A percentile compares a stretch with the other conserved stretches of the same genome.
Conservation (phyloP, 1,140 invertebrate genomes). For the Olivierus martensii region DNA sequence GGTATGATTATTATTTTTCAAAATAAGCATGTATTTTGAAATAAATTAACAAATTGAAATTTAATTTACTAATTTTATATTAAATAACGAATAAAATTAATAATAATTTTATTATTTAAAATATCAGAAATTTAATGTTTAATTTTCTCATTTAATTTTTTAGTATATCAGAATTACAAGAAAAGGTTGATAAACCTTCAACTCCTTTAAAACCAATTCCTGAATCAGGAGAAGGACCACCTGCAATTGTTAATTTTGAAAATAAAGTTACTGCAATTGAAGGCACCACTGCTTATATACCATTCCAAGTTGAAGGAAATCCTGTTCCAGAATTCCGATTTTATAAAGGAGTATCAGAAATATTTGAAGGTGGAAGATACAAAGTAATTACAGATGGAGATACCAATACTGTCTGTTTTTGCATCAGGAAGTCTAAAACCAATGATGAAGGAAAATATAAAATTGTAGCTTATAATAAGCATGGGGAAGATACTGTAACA, state of each 20-base stretch:
- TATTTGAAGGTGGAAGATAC: constrained; percentile 83
- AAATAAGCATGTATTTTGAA: too few relatives aligned
- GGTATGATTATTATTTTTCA: too few relatives aligned
- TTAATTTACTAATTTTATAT: too few relatives aligned
- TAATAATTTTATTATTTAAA: too few relatives aligned
- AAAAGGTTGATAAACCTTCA: constrained; percentile 58
- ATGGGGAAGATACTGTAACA: constrained; percentile 87
- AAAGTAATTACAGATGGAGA: constrained; percentile 81
- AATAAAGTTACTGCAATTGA: constrained; percentile 84
- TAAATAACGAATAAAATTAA: too few relatives aligned
- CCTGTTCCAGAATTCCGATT: constrained; percentile 90
- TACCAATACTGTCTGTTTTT: constrained; percentile 75
- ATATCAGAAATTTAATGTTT: too few relatives aligned
- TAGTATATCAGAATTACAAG: constrained; percentile 14
- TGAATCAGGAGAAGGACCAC: constrained; percentile 49
- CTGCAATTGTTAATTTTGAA: constrained; percentile 73
- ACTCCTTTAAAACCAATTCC: constrained; percentile 53
- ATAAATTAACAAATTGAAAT: too few relatives aligned
- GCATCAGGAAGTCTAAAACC: constrained; percentile 88
- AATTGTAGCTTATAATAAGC: constrained; percentile 76
- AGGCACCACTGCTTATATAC: constrained; percentile 81
- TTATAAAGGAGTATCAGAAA: constrained; percentile 80
- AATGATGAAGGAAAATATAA: constrained; percentile 97
- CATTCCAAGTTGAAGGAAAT: constrained; percentile 75
- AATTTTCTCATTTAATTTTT: neutral